Conservation (phyloP, 2,797 vertebrate species). For the Enteromius thamalakanensis region DNA sequence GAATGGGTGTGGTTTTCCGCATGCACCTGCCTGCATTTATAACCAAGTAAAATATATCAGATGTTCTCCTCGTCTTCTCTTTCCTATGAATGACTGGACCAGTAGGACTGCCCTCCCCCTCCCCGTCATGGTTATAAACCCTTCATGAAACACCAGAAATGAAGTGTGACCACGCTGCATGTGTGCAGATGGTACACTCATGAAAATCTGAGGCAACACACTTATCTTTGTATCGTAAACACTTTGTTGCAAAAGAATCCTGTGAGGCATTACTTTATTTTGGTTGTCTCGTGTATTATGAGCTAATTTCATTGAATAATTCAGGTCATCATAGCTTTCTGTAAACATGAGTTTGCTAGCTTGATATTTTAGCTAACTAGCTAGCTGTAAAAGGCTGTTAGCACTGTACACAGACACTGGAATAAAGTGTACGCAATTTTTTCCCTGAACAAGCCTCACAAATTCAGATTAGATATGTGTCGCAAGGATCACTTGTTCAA, state of each 20-base stretch:
- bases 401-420: neutral
- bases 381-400: neutral
- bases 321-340: constrained; percentile 27
- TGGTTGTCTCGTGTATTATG: constrained; percentile 27
- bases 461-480: constrained; percentile 25
- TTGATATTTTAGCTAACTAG: constrained; percentile 9
- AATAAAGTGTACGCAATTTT: constrained; percentile 22
- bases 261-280: constrained; percentile 40
- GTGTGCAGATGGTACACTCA: constrained; percentile 42
- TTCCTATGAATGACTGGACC: constrained; percentile 28
- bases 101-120: constrained; percentile 7
- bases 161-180: constrained; percentile 45
- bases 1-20: constrained; percentile 41
- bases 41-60: constrained; percentile 33
- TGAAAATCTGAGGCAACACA: constrained; percentile 32
- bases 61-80: constrained; percentile 43
- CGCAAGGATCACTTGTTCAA: constrained; percentile 20
- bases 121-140: constrained; percentile 20
- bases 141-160: constrained; percentile 32
- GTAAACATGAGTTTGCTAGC: neutral
- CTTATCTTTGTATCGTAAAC: constrained; percentile 1
- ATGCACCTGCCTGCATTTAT: constrained; percentile 51
- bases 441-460: constrained; percentile 12
- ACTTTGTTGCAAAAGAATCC: constrained; percentile 2
- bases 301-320: neutral